Evolutionary conservation across 2,113 vertebrate genomes (phyloP), one percentile per base, ranked within the genome.

Genomic region (Raja brachyura): DNA sequence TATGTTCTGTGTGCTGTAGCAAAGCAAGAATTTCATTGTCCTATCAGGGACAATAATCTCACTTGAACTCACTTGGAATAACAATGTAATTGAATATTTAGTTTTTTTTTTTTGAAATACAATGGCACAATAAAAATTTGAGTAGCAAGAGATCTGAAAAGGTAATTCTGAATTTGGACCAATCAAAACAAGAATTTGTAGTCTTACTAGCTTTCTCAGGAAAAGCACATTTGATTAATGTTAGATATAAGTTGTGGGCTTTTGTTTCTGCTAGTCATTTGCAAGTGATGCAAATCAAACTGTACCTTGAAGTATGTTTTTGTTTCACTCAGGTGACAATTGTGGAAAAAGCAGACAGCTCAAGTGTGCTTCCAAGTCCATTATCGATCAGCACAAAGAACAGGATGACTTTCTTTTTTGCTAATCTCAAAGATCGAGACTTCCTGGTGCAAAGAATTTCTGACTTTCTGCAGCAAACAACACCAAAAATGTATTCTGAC

Each of bases 311-410:
- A 92, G 48, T 16, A 68, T 70, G 59, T 79, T 13, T 0, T 92
- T 5, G 94, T 94, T 95, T 90, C 94, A 93, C 73, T 1, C 94
- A 99, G 99, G 98, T 99, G 94, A 99, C 99, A 0, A 99, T 99
- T 18, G 99, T 99, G 76, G 99, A 99, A 94, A 99, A 99, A 94
- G 99, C 99, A 0, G 99, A 99, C 95, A 99, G 99, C 94, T 99
- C 98, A 94, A 99, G 97, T 0, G 98, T 99, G 77, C 95, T 99
- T 93, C 99, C 99, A 48, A 99, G 99, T 93, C 98, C 99, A 0
- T 95, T 99, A 74, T 99, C 98, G 63, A 99, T 99, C 96, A 99
- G 99, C 94, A 99, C 99, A 0, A 98, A 98, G 95, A 99, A 99
- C 94, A 97, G 97, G n/a, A 99, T 99, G 98, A 99, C 98, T 0